Conservation (phyloP, 1,140 invertebrate species). For the Calliopsis andreniformis region DNA sequence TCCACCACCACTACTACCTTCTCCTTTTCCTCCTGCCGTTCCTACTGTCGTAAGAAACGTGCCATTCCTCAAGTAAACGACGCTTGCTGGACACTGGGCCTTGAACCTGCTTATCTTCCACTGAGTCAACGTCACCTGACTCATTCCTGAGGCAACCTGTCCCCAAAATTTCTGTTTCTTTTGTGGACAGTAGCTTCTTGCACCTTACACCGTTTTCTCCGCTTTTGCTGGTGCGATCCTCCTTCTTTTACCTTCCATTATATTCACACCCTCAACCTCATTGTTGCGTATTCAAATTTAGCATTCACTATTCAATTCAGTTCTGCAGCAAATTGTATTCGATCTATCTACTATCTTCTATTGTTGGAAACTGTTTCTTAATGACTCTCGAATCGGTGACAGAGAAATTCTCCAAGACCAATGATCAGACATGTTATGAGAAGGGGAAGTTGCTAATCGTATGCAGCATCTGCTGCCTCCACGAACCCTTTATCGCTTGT, state of each 20-base stretch:
- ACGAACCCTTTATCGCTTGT: constrained; percentile 43
- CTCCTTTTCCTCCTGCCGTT: not conserved
- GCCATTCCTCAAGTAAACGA: constrained; percentile 40
- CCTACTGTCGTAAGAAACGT: not conserved
- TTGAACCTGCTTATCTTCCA: constrained; percentile 63
- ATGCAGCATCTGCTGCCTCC: not conserved
- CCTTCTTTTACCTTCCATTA: too few relatives aligned
- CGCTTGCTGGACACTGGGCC: constrained; percentile 46
- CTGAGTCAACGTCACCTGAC: constrained; percentile 53
- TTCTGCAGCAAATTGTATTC: too few relatives aligned
- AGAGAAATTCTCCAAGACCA: not conserved
- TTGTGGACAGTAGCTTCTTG: not conserved
- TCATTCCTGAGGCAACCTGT: constrained; percentile 39
- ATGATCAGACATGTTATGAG: not conserved
- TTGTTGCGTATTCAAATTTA: not conserved
- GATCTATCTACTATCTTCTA: too few relatives aligned
- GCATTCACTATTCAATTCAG: not conserved
- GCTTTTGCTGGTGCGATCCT: not conserved
- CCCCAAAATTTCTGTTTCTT: constrained; percentile 5
- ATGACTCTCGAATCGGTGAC: not conserved
- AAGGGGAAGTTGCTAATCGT: constrained; percentile 1
- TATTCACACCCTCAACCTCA: too few relatives aligned
- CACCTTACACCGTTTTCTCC: not conserved
- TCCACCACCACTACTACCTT: constrained; percentile 5
- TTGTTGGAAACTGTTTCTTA: too few relatives aligned